A percentile compares a stretch with the other conserved stretches of the same genome.
Conservation (phyloP, 2,113 vertebrate genomes). For the Orientallactaga bullata region DNA sequence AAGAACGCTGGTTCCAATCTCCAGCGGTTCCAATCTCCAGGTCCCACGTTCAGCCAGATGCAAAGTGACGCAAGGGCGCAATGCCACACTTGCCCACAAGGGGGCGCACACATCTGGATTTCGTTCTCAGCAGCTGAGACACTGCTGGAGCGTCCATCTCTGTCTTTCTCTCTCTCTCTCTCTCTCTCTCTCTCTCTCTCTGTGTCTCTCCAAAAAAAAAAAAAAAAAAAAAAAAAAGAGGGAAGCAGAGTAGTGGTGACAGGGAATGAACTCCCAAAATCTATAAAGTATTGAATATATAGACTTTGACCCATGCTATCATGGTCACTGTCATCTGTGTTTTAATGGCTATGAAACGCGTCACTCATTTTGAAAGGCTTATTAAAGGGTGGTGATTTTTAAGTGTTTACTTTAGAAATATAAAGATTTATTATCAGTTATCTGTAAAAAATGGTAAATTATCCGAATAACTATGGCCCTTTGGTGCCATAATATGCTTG, state of each 20-base stretch:
- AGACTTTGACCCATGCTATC: neutral
- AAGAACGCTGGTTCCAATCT: too few relatives aligned
- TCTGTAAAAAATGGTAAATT: neutral
- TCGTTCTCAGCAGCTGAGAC: too few relatives aligned
- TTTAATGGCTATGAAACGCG: neutral
- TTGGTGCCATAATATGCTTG: neutral
- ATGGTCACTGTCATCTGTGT: neutral
- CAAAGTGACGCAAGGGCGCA: too few relatives aligned
- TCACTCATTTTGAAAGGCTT: slow-evolving; percentile 1
- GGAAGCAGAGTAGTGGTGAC: neutral
- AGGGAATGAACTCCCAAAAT: neutral
- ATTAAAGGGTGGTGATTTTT: slow-evolving; percentile 9
- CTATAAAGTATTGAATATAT: neutral
- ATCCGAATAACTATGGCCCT: neutral
- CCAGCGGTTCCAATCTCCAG: too few relatives aligned
- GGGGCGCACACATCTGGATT: too few relatives aligned
- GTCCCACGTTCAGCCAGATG: too few relatives aligned
- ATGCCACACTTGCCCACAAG: too few relatives aligned
- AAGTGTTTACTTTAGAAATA: slow-evolving; percentile 9
- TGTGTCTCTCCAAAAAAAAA: too few relatives aligned
- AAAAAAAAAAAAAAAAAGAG: too few relatives aligned
- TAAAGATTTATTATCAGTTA: neutral
- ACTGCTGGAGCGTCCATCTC: too few relatives aligned
- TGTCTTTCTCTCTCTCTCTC: too few relatives aligned
- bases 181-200: too few relatives aligned